Conservation (phyloP, 2,888 invertebrate species). For the Eupelmus urozonus region DNA sequence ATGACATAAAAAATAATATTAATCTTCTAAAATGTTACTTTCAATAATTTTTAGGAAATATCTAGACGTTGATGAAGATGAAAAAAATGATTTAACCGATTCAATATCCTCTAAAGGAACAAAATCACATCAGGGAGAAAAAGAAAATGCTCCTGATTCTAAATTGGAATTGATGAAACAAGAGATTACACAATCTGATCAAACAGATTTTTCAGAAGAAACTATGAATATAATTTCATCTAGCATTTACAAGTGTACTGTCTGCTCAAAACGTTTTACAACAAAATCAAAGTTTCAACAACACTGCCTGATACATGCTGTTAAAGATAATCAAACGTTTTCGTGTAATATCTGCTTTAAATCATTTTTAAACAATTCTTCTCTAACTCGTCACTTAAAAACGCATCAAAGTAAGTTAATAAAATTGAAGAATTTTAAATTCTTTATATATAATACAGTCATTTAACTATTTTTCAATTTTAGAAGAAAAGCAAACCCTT, state of each 20-base stretch:
- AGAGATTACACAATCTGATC: constrained; percentile 58
- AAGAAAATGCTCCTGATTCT: constrained; percentile 48
- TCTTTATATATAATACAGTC: not conserved
- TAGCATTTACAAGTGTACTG: constrained; percentile 80
- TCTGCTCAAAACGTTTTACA: constrained; percentile 84
- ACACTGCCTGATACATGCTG: constrained; percentile 84
- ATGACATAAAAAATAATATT: not conserved
- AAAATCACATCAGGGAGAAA: constrained; percentile 38
- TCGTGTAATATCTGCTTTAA: constrained; percentile 83
- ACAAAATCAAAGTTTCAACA: constrained; percentile 81
- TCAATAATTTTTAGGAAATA: constrained; percentile 55
- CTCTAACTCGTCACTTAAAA: constrained; percentile 85
- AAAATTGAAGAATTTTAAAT: constrained; percentile 67
- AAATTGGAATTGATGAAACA: constrained; percentile 58
- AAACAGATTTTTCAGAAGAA: constrained; percentile 43
- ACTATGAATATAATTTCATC: constrained; percentile 60
- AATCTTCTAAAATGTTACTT: no score
- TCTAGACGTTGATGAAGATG: constrained; percentile 49
- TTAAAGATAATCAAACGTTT: constrained; percentile 84
- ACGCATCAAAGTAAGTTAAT: constrained; percentile 81
- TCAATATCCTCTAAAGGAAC: constrained; percentile 28
- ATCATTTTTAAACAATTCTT: constrained; percentile 85
- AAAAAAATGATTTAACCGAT: constrained; percentile 46
- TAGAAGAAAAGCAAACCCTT: constrained; percentile 81
- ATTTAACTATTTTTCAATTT: constrained; percentile 48